Base-by-base conservation (phyloP, 2,113 vertebrate species). In the Phasianus colchicus region DNA sequence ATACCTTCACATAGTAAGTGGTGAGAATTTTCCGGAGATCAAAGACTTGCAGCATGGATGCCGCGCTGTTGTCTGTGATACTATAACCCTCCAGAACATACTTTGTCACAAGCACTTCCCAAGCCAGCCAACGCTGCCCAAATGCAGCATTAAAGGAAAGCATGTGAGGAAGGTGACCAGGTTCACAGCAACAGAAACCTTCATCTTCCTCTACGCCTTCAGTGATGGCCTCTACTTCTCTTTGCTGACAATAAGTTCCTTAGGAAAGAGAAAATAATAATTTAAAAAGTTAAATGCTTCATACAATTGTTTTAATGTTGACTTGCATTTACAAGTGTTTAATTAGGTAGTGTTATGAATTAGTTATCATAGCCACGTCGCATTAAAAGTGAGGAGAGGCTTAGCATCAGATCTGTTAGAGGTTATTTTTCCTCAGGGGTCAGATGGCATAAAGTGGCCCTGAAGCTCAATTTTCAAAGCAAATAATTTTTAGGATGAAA, bases 121-220 rank as follows among this genome's bases (percentile, higher is more conserved):
- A 99, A 75, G 98, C 98, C 22, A 99, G 97, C 98, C 98, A 99
- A 75, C 98, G 98, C 80, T 99, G 98, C 72, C 98, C 97, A 93
- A 99, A 99, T 3, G 98, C 98, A 78, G 98, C 97, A 36, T 99
- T 99, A 88, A 99, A 99, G 36, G 98, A 99, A 76, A 99, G 97
- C 96, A 98, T 97, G 47, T 99, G 98, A 92, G 98, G 98, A 91
- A 98, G 96, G 84, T 98, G 98, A 70, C 98, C 98, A 43, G 98
- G 98, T 90, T 99, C 98, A 93, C 98, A 99, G 93, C 98, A 99
- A 97, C 98, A 99, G 95, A 98, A 99, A 4, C 98, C 98, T 96
- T 99, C 98, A 81, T 99, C 98, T 96, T 99, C 98, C 86, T 99
- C 98, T 24, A 99, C 98, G 2, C 98, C 98, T 94, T 99, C 98